Evolutionary conservation across 2,888 invertebrate species (phyloP).

Genomic region (Malthinus seriepunctatus): DNA sequence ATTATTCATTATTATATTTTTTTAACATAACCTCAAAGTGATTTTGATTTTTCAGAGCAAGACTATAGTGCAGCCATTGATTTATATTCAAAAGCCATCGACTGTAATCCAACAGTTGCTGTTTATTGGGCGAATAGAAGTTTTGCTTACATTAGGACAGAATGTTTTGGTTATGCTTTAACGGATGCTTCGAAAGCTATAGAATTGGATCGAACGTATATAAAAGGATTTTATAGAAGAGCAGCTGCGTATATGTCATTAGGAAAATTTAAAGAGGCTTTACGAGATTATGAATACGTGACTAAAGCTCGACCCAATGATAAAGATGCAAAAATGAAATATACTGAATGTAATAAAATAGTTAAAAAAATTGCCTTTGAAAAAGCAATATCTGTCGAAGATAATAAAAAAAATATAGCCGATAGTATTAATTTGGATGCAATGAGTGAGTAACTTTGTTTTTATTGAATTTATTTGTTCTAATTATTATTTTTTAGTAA

Average conservation of each 20-base stretch:
- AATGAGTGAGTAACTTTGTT: conserved; percentile 76
- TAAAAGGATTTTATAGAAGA: conserved; percentile 96
- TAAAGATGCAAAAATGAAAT: conserved; percentile 91
- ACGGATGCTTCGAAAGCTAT: conserved; percentile 91
- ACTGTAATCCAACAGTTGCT: conserved; percentile 79
- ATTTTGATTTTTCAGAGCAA: conserved; percentile 70
- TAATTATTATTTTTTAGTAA: conserved; percentile 62
- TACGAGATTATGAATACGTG: conserved; percentile 95
- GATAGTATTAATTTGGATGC: conserved; percentile 88
- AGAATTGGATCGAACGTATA: conserved; percentile 83
- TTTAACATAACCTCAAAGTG: conserved; percentile 35
- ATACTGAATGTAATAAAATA: conserved; percentile 93
- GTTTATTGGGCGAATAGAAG: conserved; percentile 94
- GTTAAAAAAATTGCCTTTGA: conserved; percentile 94
- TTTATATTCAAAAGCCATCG: conserved; percentile 86
- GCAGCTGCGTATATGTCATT: conserved; percentile 97
- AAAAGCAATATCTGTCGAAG: conserved; percentile 94
- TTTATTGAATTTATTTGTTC: not conserved
- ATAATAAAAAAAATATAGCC: conserved; percentile 82
- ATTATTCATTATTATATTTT: not conserved
- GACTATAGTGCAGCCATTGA: conserved; percentile 89
- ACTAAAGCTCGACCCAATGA: conserved; percentile 91
- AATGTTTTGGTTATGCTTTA: conserved; percentile 94
- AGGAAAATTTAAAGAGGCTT: conserved; percentile 95
- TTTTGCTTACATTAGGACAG: conserved; percentile 90